These are phyloP conservation scores for Cheirogaleus major DNA, from an alignment of 2,797 vertebrate species.

Conservation along the genomic window DNA sequence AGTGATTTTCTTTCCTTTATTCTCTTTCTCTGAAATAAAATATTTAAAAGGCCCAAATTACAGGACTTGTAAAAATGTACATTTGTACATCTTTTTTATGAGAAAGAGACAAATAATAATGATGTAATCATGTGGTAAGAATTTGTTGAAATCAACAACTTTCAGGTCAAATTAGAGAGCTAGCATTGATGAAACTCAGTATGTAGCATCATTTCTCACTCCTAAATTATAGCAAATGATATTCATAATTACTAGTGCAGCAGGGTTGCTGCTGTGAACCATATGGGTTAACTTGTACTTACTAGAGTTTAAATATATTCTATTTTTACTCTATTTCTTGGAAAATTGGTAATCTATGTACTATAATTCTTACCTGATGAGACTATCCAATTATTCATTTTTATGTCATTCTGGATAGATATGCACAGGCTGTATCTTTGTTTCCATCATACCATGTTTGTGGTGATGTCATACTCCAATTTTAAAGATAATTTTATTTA, in stretches of 20 bases:
- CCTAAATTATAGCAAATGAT: neutral
- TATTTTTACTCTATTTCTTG: constrained; percentile 40
- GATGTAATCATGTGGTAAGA: neutral
- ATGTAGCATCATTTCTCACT: neutral
- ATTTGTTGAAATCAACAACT: constrained; percentile 26
- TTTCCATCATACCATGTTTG: constrained; percentile 77
- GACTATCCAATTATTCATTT: neutral
- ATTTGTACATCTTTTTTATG: neutral
- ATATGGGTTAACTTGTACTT: neutral
- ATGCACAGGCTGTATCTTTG: neutral
- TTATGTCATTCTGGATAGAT: constrained; percentile 37
- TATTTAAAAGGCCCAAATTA: constrained; percentile 30
- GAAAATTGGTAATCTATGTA: constrained; percentile 48
- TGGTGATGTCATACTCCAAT: constrained; percentile 81
- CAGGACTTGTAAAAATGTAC: neutral
- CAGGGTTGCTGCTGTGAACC: neutral
- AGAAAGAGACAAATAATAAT: constrained; percentile 4
- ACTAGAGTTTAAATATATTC: neutral
- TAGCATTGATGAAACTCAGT: neutral
- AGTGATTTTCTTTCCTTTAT: neutral
- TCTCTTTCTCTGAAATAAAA: constrained; percentile 11
- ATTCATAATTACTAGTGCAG: neutral
- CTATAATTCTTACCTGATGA: constrained; percentile 50
- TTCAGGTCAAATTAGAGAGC: constrained; percentile 31
- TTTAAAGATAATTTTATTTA: constrained; percentile 85